Evolutionary conservation across 2,113 vertebrate genomes (phyloP).

Genomic region (Petrocephalus microphthalmus): DNA sequence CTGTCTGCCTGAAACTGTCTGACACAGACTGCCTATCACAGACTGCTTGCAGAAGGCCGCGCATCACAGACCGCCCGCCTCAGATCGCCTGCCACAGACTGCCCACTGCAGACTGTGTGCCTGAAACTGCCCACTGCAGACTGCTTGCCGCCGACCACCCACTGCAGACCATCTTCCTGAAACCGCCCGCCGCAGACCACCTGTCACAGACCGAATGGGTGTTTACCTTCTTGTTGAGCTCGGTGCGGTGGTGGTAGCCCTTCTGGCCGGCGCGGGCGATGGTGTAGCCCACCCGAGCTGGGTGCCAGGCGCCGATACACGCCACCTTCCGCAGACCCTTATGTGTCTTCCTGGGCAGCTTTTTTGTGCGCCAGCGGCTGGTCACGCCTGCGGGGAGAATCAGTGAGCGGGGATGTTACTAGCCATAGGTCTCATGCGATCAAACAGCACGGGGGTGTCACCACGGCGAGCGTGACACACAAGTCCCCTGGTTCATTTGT

Average conservation of each 20-base stretch:
- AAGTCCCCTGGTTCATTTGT: neutral
- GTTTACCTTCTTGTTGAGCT: constrained; percentile 94
- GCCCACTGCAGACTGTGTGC: too few species aligned
- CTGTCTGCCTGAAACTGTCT: neutral
- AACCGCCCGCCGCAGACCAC: neutral
- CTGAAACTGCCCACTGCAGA: too few species aligned
- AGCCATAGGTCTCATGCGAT: neutral
- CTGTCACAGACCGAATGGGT: neutral
- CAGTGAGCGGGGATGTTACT: neutral
- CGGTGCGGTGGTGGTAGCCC: constrained; percentile 92
- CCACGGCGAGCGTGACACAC: neutral
- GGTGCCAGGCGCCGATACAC: constrained; percentile 96
- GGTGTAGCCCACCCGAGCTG: constrained; percentile 90
- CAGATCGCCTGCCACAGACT: neutral
- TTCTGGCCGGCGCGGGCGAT: constrained; percentile 95
- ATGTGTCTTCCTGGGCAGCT: constrained; percentile 94
- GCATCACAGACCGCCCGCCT: too few species aligned
- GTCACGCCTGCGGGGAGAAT: constrained; percentile 72
- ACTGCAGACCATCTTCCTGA: too few species aligned
- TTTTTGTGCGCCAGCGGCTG: constrained; percentile 97
- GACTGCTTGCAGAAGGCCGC: too few species aligned
- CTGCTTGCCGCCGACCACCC: neutral
- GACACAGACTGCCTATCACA: neutral
- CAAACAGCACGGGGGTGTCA: neutral
- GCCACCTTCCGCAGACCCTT: constrained; percentile 92